Conservation (phyloP, 2,113 vertebrate species). For the Platichthys flesus region DNA sequence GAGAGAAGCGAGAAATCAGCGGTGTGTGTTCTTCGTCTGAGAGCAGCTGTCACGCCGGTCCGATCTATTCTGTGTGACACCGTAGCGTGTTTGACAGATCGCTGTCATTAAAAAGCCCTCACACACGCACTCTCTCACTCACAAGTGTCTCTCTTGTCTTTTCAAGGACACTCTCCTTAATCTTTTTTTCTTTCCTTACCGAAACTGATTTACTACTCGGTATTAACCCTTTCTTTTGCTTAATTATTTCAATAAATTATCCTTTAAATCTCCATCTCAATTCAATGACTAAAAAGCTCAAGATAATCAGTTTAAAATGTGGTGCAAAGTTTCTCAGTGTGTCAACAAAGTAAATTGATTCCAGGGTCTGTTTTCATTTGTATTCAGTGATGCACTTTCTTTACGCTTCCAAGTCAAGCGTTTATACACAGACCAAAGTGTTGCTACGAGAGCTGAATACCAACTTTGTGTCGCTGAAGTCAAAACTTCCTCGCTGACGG, state of each 20-base stretch:
- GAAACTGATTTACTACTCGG: slow-evolving; percentile 40
- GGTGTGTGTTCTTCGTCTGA: slow-evolving; percentile 37
- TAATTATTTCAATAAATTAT: not conserved
- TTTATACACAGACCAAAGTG: slow-evolving; percentile 54
- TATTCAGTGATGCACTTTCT: slow-evolving; percentile 52
- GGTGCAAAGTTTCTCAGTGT: slow-evolving; percentile 30
- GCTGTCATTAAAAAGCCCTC: slow-evolving; percentile 64
- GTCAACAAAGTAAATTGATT: slow-evolving; percentile 38
- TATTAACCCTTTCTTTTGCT: slow-evolving; percentile 19
- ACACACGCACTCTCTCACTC: slow-evolving; percentile 28
- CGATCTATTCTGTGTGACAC: slow-evolving; percentile 46
- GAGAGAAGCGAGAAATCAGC: slow-evolving; percentile 27
- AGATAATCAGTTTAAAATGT: not conserved
- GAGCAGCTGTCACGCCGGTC: slow-evolving; percentile 50
- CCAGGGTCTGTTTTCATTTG: slow-evolving; percentile 55
- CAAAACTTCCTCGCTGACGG: slow-evolving; percentile 41
- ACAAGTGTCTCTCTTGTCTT: slow-evolving; percentile 37
- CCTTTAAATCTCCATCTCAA: not conserved
- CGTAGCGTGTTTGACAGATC: slow-evolving; percentile 63
- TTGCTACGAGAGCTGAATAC: slow-evolving; percentile 55
- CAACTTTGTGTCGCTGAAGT: slow-evolving; percentile 42
- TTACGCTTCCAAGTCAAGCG: slow-evolving; percentile 52
- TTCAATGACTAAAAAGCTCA: slow-evolving; percentile 22
- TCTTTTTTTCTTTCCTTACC: slow-evolving; percentile 5
- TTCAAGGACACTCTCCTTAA: slow-evolving; percentile 56